Conservation (phyloP, 2,113 vertebrate species). For the Phocoena sinus region DNA sequence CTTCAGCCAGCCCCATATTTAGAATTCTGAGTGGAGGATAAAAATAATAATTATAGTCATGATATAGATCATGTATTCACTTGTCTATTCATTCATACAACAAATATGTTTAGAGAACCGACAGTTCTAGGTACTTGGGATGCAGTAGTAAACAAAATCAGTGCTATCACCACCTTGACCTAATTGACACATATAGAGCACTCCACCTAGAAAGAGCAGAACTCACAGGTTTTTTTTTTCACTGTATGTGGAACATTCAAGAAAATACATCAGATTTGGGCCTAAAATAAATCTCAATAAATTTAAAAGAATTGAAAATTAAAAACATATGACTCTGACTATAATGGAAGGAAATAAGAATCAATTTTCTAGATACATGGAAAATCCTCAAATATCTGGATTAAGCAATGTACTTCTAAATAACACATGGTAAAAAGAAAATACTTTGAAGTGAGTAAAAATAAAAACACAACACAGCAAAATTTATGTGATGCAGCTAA, state of each 20-base stretch:
- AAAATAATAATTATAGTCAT: neutral
- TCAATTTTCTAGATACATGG: neutral
- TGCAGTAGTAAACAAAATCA: neutral
- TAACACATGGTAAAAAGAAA: neutral
- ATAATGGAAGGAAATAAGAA: neutral
- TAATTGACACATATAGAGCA: neutral
- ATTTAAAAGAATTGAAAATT: neutral
- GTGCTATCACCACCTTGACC: too few species aligned
- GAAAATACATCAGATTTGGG: neutral
- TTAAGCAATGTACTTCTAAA: neutral
- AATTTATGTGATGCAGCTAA: neutral
- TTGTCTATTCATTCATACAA: neutral
- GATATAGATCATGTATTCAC: neutral
- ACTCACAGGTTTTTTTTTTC: neutral
- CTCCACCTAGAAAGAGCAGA: neutral
- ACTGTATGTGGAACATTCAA: neutral
- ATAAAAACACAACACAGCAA: neutral
- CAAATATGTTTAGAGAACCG: neutral
- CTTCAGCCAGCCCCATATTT: neutral
- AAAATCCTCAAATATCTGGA: neutral
- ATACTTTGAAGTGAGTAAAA: neutral
- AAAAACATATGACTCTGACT: neutral
- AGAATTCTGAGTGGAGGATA: neutral
- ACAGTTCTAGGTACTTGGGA: neutral
- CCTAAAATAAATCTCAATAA: neutral